Conservation (phyloP, 2,113 vertebrate species). For the Ginglymostoma cirratum region DNA sequence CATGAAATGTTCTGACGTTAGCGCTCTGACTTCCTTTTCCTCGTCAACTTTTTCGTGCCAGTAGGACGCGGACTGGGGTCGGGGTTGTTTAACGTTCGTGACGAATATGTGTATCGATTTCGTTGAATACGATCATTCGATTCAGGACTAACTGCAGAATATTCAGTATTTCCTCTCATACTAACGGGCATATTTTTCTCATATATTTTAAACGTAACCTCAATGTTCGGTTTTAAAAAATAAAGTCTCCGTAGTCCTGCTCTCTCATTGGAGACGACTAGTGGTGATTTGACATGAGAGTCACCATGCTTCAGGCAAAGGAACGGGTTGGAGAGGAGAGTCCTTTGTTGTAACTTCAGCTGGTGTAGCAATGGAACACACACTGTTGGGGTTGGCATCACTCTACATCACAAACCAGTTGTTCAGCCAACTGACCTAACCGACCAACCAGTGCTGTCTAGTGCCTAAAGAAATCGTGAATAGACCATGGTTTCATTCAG, state of each 20-base stretch:
- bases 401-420: no score
- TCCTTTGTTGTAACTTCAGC: no score
- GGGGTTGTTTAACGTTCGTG: not conserved
- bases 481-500: not conserved
- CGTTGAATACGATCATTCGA: not conserved
- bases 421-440: no score
- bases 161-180: not conserved
- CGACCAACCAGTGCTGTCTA: no score
- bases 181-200: not conserved
- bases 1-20: not conserved
- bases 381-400: no score
- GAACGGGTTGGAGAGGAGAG: no score
- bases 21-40: not conserved
- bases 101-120: not conserved
- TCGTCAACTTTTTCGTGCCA: not conserved
- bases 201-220: not conserved
- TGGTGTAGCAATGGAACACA: no score
- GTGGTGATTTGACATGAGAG: no score
- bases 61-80: not conserved
- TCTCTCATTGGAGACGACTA: no score
- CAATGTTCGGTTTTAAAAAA: not conserved
- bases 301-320: no score
- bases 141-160: not conserved
- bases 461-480: not conserved
- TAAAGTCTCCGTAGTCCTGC: no score